Evolutionary conservation across 2,113 vertebrate genomes (phyloP).

Genomic region (Taxidea taxus): DNA sequence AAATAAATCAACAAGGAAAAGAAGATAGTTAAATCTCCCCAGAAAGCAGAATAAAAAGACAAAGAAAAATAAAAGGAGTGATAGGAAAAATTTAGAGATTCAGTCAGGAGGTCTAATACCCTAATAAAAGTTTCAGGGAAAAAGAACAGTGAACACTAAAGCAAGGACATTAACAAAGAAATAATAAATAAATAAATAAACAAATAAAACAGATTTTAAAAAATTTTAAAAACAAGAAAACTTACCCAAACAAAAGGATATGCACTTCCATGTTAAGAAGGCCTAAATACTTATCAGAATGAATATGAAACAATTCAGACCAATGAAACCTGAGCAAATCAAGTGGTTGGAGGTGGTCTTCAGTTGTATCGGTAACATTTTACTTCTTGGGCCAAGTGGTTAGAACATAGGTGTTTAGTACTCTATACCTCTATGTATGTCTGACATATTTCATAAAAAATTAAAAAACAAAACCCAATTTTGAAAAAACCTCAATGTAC

Average conservation of each 20-base stretch:
- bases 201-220: too few relatives aligned
- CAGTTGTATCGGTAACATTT: background rate
- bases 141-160: background rate
- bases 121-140: background rate
- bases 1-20: background rate
- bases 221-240: background rate
- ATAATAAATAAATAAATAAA: background rate
- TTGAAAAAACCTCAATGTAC: background rate
- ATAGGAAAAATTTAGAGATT: background rate
- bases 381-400: background rate
- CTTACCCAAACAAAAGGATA: background rate
- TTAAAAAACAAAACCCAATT: background rate
- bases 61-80: background rate
- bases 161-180: slow-evolving; percentile 7
- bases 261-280: background rate
- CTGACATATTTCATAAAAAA: slow-evolving; percentile 2
- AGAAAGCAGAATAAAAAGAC: background rate
- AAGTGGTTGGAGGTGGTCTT: background rate
- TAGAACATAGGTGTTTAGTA: background rate
- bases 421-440: background rate
- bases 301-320: background rate
- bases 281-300: background rate
- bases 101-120: background rate
- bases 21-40: background rate
- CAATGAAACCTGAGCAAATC: background rate